Evolutionary conservation across 2,888 invertebrate species (phyloP), one percentile per base, ranked within the genome.

Genomic region (Ceraclea dissimilis): DNA sequence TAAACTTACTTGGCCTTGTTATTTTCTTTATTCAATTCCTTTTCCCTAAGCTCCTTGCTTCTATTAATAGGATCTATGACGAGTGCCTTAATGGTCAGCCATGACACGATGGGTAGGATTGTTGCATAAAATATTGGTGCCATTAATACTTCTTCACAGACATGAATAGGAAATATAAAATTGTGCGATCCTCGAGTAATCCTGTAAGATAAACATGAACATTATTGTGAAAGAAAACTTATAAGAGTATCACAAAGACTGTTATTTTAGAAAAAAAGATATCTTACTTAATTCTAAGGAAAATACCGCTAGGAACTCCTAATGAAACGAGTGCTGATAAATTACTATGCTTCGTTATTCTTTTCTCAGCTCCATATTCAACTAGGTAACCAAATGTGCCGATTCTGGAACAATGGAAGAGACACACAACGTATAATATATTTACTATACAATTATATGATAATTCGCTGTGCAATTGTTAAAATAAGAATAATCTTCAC

Each of bases 51-150:
- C 65, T 87, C 85, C 61, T 88, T 85, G 62, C 90, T 88, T 54
- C 82, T 80, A 1, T 87, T 78, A 66, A 93, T 86, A 0, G 93
- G 93, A 64, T 93, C 92, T 16, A 97, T 83, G 13, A 96, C 76
- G 1, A 92, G 78, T 65, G 89, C 90, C 71, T 93, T 94, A 0
- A 94, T 76, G 1, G 91, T 73, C 52, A 89, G 75, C 83, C 90
- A 93, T 1, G 85, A 82, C 33, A 93, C 76, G 13, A 94, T 63
- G 0, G 97, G 96, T n/a, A 90, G 82, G 0, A 93, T 76, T 0
- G 95, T 92, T 11, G 94, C 96, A 69, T 97, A 97, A 70, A 97
- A 91, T 43, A 97, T 79, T 0, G 96, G 92, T 18, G 90, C 88
- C 0, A 94, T 92, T 66, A 92, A 79, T 18, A 96, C 79, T 67